A percentile compares a stretch with the other conserved stretches of the same genome.
These are phyloP conservation scores for Leuciscus idus DNA, from an alignment of 2,113 vertebrate species.

Conservation along the genomic window DNA sequence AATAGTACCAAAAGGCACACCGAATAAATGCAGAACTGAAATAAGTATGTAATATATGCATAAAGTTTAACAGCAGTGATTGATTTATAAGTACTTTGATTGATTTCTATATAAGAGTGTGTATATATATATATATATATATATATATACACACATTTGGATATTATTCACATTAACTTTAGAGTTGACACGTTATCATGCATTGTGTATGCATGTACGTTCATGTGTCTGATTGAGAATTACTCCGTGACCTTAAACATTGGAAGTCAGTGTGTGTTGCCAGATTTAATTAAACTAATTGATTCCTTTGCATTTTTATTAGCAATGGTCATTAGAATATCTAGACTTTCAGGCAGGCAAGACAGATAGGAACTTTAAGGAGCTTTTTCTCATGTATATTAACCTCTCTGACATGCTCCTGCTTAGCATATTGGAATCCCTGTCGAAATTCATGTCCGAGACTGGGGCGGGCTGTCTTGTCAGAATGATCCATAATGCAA, in stretches of 20 bases:
- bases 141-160: no score
- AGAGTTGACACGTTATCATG: no score
- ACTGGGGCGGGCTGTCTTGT: slow-evolving; percentile 67
- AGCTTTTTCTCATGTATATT: slow-evolving; percentile 85
- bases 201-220: background rate
- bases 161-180: no score
- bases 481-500: slow-evolving; percentile 72
- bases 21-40: no score
- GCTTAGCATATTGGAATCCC: slow-evolving; percentile 77
- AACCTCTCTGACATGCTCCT: slow-evolving; percentile 76
- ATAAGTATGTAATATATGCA: no score
- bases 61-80: no score
- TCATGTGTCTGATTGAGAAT: slow-evolving; percentile 29
- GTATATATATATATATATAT: no score
- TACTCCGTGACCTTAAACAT: slow-evolving; percentile 71
- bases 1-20: no score
- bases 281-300: slow-evolving; percentile 93
- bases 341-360: slow-evolving; percentile 81
- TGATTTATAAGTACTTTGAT: no score
- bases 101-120: no score
- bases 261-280: slow-evolving; percentile 79
- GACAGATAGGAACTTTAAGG: slow-evolving; percentile 78
- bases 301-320: slow-evolving; percentile 90
- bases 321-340: slow-evolving; percentile 82
- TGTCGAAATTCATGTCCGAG: slow-evolving; percentile 66